Base-by-base conservation (phyloP, 1,140 invertebrate genomes). In the Drosophila sp. region DNA sequence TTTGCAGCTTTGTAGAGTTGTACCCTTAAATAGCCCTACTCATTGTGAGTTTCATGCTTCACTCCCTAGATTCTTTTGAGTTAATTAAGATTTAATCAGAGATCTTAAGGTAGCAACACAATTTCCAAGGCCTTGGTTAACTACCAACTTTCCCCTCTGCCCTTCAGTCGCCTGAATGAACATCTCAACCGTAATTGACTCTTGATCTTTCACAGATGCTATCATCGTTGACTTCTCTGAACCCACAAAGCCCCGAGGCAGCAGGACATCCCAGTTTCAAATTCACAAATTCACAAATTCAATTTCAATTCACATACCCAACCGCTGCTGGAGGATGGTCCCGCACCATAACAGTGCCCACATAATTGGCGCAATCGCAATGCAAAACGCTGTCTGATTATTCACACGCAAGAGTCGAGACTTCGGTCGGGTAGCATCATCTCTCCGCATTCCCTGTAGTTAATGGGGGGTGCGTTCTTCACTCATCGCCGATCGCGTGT, bases 351-450 rank as follows among this genome's bases (percentile, higher is more conserved):
- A 34, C 9, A 40, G 38, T 18, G 64, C 82, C 82, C 82, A 76
- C 83, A 87, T 87, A 89, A 76, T 76, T 89, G 78, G 50, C 72
- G 66, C 57, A 76, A 66, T 89, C 78, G 83, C 67, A 70, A 89
- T 89, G 78, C 82, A 89, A 89, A 77, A 89, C 76, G 61, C 65
- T 7, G 40, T 43, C 14, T 13, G 36, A 38, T 38, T 13, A 38
- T 38, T 38, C 36, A 38, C 36, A 18, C 41, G 41, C 6, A 9
- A 43, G 45, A 36, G 32, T 53, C 32, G 50, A 14, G 50, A 27
- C 36, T 41, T 29, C 57, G 57, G 36, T 34, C 34, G 69, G 48
- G 59, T 65, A 38, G 51, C 72, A 78, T 72, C 76, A 67, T 66
- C 74, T 40, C 74, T 43, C 56, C 46, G n/a, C n/a, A n/a, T n/a